These are phyloP conservation scores for Sinocyclocheilus anophthalmus DNA, from an alignment of 2,113 vertebrate genomes.

Conservation along the genomic window DNA sequence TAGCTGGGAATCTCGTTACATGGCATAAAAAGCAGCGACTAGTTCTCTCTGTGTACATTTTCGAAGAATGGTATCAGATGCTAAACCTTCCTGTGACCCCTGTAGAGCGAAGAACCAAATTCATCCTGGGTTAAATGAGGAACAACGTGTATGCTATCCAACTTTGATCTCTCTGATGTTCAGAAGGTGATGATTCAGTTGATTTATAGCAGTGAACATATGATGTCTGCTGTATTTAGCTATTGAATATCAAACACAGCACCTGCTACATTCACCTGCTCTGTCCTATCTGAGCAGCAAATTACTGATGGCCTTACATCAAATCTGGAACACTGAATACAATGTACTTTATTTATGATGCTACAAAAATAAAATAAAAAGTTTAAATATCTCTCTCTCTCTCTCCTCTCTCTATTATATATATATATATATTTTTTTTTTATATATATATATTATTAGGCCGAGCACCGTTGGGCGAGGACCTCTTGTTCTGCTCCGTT, in stretches of 20 bases:
- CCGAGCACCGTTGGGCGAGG: too few species aligned
- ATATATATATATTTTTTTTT: too few species aligned
- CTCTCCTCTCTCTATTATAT: too few species aligned
- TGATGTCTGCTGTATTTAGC: constrained; percentile 42
- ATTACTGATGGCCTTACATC: neutral
- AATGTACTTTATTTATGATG: neutral
- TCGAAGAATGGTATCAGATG: constrained; percentile 32
- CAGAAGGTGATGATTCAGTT: constrained; percentile 46
- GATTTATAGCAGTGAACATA: constrained; percentile 41
- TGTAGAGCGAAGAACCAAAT: constrained; percentile 8
- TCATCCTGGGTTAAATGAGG: constrained; percentile 37
- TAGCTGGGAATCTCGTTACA: constrained; percentile 81
- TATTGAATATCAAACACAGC: constrained; percentile 28
- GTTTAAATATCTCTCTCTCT: too few species aligned
- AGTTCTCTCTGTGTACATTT: constrained; percentile 34
- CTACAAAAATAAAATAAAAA: neutral
- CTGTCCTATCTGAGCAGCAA: neutral
- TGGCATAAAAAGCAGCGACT: constrained; percentile 58
- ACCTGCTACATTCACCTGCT: constrained; percentile 44
- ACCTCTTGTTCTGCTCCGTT: too few species aligned
- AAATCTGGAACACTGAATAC: neutral
- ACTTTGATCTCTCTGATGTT: constrained; percentile 45
- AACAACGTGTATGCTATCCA: constrained; percentile 31
- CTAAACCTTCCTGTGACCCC: constrained; percentile 8
- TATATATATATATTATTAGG: too few species aligned